Base-by-base conservation (phyloP, 2,113 vertebrate genomes). In the Felis catus region DNA sequence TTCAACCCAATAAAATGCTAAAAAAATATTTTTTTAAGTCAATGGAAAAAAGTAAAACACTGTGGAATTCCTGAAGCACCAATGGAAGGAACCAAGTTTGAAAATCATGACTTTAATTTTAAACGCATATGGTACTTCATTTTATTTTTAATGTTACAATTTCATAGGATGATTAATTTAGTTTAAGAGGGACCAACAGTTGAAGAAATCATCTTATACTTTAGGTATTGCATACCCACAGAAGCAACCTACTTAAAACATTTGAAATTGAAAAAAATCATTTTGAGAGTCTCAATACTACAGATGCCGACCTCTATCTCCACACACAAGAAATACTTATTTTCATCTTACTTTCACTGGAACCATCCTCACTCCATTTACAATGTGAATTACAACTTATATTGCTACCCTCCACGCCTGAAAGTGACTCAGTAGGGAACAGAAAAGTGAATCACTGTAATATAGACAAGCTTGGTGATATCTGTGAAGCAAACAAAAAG, bases 381-480 rank as follows among this genome's bases (percentile, higher is more conserved):
- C 92, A 94, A 86, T 33, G 53, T 94, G 95, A 97, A 93, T 96
- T 86, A 89, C 65, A 93, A 83, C 93, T 97, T 79, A 74, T 25
- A 91, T 95, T 89, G 73, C 94, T 95, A 80, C 74, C 86, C 73
- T 95, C 51, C 53, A 33, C 5, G 88, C 85, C 96, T 94, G 85
- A 97, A 95, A 97, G 93, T 95, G 82, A 94, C 95, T 96, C 96
- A 85, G 81, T 36, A 73, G 87, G 82, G 85, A 95, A 93, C 6
- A 93, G 71, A 91, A 55, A 80, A 63, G 23, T 53, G 83, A 93
- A 79, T 91, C 85, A 65, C 70, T 94, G 31, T 53, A 73, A 93
- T 82, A 89, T 7, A 94, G 81, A 98, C 82, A 94, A 91, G 71
- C 31, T 4, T 55, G 71, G 78, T 36, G 76, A 55, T 82, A 85